Base-by-base conservation (phyloP, 2,797 vertebrate genomes). In the Tragopan temminckii region DNA sequence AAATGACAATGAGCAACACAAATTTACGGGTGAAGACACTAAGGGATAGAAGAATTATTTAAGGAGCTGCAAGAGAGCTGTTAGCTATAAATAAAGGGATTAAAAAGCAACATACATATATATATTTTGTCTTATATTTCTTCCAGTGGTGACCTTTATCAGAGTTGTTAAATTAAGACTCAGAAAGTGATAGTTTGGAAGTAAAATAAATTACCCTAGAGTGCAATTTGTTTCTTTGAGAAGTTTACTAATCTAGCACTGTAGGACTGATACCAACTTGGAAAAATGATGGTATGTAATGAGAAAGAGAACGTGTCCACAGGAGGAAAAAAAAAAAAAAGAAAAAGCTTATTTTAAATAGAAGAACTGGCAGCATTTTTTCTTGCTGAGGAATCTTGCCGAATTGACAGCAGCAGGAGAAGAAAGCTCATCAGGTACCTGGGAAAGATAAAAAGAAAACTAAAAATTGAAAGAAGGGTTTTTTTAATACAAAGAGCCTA, bases 121-220 rank as follows among this genome's bases (percentile, higher is more conserved):
- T n/a, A n/a, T n/a, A n/a, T n/a, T 87, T 82, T 11, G 66, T 79
- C 61, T 69, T 8, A n/a, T 80, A 80, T 78, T 87, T 93, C 74
- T 77, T 81, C 33, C 45, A 52, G 40, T 36, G 53, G 13, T 78
- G 74, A 74, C 43, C 19, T 78, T 92, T 66, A 83, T 55, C 20
- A 23, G 38, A 88, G 25, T 83, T 38, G 40, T 71, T 66, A 82
- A 85, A 82, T 69, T 70, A 78, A 83, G 50, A 55, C 14, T 38
- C 38, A 70, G 24, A 64, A 81, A 80, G 35, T 66, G 24, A 78
- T 46, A 27, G 21, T 38, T 69, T 66, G 33, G 66, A 80, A 83
- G 31, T 19, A 69, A 78, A 93, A 90, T 36, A 50, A 80, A 62
- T 59, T 48, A 77, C 31, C 55, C 43, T 62, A 58, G n/a, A 59